A percentile compares a stretch with the other conserved stretches of the same genome.
phyloP scores from a whole-genome alignment of 2,797 vertebrate genomes.

The Tadarida brasiliensis region DNA sequence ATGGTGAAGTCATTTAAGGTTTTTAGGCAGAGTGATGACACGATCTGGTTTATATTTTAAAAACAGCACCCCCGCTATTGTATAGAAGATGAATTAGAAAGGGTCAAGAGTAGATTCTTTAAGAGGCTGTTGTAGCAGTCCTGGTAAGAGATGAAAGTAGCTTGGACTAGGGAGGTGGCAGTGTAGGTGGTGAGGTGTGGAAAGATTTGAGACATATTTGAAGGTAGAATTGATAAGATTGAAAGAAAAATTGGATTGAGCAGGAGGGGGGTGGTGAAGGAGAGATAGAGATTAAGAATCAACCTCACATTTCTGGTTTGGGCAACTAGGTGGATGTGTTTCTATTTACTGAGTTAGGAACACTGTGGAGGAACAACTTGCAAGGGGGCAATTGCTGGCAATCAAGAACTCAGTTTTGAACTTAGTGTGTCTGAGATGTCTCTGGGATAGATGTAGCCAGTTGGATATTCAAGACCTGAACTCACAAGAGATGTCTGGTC shows the following conservation, averaged over 20 bases:
- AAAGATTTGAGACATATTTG: neutral
- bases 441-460: neutral
- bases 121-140: neutral
- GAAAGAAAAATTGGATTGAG: neutral
- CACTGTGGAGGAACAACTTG: neutral
- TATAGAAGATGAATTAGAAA: neutral
- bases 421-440: neutral
- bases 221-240: neutral
- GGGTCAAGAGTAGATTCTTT: neutral
- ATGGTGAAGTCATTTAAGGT: neutral
- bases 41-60: constrained; percentile 23
- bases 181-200: neutral
- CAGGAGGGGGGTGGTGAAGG: neutral
- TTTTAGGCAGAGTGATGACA: neutral
- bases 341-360: constrained; percentile 9
- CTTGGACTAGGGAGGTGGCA: neutral
- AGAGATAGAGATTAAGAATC: neutral
- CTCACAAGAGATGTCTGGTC: neutral
- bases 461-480: neutral
- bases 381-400: neutral
- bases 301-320: constrained; percentile 3
- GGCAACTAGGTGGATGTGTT: neutral
- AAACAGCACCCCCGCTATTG: neutral
- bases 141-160: neutral
- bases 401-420: constrained; percentile 39